phyloP scores from a whole-genome alignment of 2,797 vertebrate species.

The Gadopsis bispinosus region DNA sequence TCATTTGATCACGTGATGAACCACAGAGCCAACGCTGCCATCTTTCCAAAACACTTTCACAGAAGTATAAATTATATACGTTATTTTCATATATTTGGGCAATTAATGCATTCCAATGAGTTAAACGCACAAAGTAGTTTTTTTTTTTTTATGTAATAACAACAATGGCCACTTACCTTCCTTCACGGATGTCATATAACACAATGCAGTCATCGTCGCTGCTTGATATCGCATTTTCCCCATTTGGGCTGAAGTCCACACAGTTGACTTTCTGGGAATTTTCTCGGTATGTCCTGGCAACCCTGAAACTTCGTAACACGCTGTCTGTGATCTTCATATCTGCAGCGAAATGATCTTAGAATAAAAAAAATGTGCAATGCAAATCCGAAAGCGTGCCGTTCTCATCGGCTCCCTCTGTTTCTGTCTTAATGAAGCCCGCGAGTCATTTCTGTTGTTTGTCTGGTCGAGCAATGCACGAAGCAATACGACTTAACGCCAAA shows the following conservation, averaged over 20 bases:
- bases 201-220: conserved; percentile 95
- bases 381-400: background rate
- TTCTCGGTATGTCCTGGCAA: conserved; percentile 91
- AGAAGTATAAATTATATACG: background rate
- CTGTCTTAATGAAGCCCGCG: background rate
- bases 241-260: conserved; percentile 92
- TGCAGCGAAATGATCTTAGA: background rate
- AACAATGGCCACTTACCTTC: conserved; percentile 86
- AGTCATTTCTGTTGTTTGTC: background rate
- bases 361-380: background rate
- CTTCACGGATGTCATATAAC: conserved; percentile 92
- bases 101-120: background rate
- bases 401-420: background rate
- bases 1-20: background rate
- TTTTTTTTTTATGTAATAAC: background rate
- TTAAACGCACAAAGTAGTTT: background rate
- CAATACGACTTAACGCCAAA: rapidly evolving
- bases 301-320: conserved; percentile 91
- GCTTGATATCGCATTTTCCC: conserved; percentile 92
- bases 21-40: background rate
- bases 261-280: conserved; percentile 93
- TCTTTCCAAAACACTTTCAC: background rate
- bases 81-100: background rate
- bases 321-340: conserved; percentile 93
- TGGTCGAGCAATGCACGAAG: background rate